Evolutionary conservation across 2,888 invertebrate species (phyloP).

Genomic region (Melanchra persicariae): DNA sequence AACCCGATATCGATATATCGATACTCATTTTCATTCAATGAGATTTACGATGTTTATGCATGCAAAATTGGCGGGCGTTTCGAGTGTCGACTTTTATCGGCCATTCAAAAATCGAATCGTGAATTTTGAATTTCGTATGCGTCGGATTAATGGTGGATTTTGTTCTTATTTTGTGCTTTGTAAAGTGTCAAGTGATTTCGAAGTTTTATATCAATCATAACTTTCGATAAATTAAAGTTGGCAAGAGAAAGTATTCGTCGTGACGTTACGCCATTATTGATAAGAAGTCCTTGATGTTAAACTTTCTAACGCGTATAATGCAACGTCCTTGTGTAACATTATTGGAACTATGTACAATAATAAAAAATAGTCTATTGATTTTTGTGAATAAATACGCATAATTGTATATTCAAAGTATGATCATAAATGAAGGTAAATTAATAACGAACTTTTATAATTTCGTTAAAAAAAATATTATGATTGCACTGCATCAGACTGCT

Average conservation of each 20-base stretch:
- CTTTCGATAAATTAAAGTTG: slow-evolving; percentile 57
- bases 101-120: slow-evolving; percentile 81
- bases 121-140: slow-evolving; percentile 76
- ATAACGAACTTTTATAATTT: no score
- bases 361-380: slow-evolving; percentile 16
- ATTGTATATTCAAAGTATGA: no score
- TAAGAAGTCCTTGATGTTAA: slow-evolving; percentile 37
- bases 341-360: slow-evolving; percentile 1
- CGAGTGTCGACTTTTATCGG: slow-evolving; percentile 87
- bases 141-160: slow-evolving; percentile 79
- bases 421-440: no score
- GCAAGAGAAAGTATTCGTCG: slow-evolving; percentile 47
- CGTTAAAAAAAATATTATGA: no score
- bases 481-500: no score
- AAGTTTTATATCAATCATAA: slow-evolving; percentile 60
- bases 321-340: slow-evolving; percentile 24
- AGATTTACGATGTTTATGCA: slow-evolving; percentile 88
- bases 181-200: slow-evolving; percentile 73
- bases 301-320: slow-evolving; percentile 48
- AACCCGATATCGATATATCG: slow-evolving; percentile 84
- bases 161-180: slow-evolving; percentile 73
- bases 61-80: slow-evolving; percentile 85
- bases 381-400: neutral
- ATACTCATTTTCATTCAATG: slow-evolving; percentile 86
- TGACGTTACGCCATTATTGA: slow-evolving; percentile 39